Percentiles rank a stretch among this genome's conserved stretches.
These are phyloP conservation scores for Sinopyrophorus schimmeli DNA, from an alignment of 2,888 invertebrate species.

Conservation along the genomic window DNA sequence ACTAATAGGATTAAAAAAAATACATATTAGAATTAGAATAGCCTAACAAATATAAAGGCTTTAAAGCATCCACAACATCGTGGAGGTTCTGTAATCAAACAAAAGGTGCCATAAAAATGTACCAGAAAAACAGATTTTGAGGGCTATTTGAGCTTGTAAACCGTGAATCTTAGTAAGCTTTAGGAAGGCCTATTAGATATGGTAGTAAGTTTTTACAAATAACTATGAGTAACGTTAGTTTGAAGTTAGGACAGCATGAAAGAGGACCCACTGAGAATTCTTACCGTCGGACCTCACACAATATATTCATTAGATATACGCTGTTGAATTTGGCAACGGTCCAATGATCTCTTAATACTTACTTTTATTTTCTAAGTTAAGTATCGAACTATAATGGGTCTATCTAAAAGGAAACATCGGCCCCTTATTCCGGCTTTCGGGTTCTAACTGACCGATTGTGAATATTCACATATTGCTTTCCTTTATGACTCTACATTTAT, in stretches of 20 bases:
- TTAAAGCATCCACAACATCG: constrained; percentile 18
- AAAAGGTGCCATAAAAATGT: constrained; percentile 41
- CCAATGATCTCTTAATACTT: constrained; percentile 35
- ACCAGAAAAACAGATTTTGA: constrained; percentile 37
- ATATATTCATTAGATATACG: constrained; percentile 50
- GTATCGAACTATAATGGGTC: no score
- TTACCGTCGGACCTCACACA: constrained; percentile 45
- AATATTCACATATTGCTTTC: no score
- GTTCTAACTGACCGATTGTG: no score
- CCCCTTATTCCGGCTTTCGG: no score
- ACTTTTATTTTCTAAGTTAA: constrained; percentile 16
- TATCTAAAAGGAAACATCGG: no score
- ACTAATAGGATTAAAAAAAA: no score
- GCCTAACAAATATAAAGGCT: constrained; percentile 13
- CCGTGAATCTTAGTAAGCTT: constrained; percentile 30
- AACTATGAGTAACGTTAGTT: constrained; percentile 17
- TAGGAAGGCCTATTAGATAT: constrained; percentile 32
- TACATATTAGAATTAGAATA: constrained; percentile 4
- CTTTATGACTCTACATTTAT: no score
- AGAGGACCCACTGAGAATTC: constrained; percentile 18
- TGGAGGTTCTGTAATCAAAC: constrained; percentile 35
- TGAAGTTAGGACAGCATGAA: constrained; percentile 21
- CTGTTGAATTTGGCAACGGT: constrained; percentile 52
- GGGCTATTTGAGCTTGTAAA: constrained; percentile 34
- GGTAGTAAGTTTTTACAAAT: constrained; percentile 31